A percentile compares a stretch with the other conserved stretches of the same genome.
Conservation (phyloP, 2,797 vertebrate genomes). For the Cirrhinus molitorella region DNA sequence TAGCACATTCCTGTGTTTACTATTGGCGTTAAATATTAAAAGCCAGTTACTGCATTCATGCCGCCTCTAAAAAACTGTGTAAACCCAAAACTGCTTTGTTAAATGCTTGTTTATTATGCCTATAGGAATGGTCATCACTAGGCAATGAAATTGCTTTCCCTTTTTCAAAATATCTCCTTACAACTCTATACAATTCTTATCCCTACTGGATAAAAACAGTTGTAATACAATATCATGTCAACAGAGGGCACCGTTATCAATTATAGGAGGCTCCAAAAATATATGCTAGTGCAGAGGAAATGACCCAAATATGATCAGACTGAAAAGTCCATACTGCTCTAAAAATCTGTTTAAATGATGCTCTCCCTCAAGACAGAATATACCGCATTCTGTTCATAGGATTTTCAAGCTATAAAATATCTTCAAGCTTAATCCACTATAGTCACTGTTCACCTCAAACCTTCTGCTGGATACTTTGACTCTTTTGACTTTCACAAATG, state of each 20-base stretch:
- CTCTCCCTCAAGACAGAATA: not conserved
- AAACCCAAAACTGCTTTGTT: not conserved
- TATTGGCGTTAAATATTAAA: not conserved
- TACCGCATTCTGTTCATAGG: not conserved
- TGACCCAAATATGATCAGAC: conserved; percentile 39
- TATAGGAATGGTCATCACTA: not conserved
- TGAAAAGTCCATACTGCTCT: not conserved
- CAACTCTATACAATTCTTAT: not conserved
- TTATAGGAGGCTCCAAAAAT: conserved; percentile 38
- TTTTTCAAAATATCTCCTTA: not conserved
- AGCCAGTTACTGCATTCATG: not conserved
- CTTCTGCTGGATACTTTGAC: not conserved
- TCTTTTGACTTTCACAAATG: conserved; percentile 26
- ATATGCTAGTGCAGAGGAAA: not conserved
- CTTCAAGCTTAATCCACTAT: not conserved
- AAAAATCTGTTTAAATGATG: conserved; percentile 2
- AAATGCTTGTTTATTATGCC: not conserved
- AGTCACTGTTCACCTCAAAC: conserved; percentile 12
- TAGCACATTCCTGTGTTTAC: not conserved
- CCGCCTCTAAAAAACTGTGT: not conserved
- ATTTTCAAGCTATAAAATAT: conserved; percentile 18
- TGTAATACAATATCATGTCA: conserved; percentile 54
- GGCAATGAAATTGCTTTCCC: not conserved
- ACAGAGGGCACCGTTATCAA: conserved; percentile 68
- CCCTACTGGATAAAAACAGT: not conserved